Percentiles rank a stretch among this genome's conserved stretches.
Evolutionary conservation across 2,888 invertebrate genomes (phyloP).

Genomic region (Deladenus siricidicola): DNA sequence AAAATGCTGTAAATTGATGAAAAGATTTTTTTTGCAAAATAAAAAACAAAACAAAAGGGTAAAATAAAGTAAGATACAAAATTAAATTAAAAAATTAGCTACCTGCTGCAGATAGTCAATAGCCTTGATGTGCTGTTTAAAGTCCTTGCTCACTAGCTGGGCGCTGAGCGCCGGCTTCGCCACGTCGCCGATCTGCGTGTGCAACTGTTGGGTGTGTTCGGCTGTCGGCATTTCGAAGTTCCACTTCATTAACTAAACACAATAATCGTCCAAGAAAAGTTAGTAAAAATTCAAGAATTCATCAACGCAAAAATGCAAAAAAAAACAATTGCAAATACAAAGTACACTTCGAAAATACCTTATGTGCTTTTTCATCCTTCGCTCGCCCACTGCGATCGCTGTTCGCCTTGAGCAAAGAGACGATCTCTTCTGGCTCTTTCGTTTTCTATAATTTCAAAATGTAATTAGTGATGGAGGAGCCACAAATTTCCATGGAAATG

Average conservation of each 20-base stretch:
- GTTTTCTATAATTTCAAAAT: constrained; percentile 9
- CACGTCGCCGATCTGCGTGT: constrained; percentile 82
- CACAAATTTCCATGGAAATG: too few relatives aligned
- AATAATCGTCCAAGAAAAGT: not conserved
- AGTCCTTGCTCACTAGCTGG: constrained; percentile 90
- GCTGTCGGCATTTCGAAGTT: constrained; percentile 66
- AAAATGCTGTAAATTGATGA: too few relatives aligned
- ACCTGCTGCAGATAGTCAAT: constrained; percentile 77
- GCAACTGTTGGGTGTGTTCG: constrained; percentile 84
- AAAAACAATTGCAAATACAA: not conserved
- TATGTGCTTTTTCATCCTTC: constrained; percentile 77
- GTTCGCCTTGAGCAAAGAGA: constrained; percentile 7
- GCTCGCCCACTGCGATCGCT: constrained; percentile 68
- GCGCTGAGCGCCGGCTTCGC: constrained; percentile 76
- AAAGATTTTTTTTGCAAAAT: too few relatives aligned
- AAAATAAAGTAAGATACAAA: too few relatives aligned
- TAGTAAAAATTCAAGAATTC: not conserved
- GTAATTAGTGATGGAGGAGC: too few relatives aligned
- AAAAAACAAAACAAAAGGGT: too few relatives aligned
- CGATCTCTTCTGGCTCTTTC: constrained; percentile 8
- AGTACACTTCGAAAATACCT: constrained; percentile 6
- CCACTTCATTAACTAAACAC: constrained; percentile 61
- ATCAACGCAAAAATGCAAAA: not conserved
- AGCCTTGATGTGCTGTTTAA: constrained; percentile 85
- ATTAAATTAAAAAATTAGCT: too few relatives aligned